Conservation (phyloP, 2,888 invertebrate species). For the Cerceris ruficornis region DNA sequence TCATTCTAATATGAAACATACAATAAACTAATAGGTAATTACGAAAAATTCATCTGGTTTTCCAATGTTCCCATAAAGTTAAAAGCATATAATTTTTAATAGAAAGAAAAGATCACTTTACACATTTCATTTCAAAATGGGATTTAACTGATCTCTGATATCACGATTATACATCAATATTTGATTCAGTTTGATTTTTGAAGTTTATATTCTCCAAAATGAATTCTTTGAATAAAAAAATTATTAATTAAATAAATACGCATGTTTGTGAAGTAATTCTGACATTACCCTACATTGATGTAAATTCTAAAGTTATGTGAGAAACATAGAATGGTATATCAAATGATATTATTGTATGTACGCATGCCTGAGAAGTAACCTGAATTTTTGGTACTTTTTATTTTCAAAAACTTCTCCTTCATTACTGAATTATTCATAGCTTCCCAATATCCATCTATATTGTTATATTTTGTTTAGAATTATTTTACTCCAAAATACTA, state of each 20-base stretch:
- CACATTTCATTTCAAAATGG: background rate
- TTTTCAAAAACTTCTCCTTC: slow-evolving; percentile 25
- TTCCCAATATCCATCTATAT: slow-evolving; percentile 26
- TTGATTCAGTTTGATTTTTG: background rate
- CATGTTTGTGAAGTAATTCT: slow-evolving; percentile 39
- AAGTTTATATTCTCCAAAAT: slow-evolving; percentile 24
- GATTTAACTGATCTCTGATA: background rate
- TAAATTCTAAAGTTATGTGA: slow-evolving; percentile 15
- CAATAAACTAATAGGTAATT: slow-evolving; percentile 13
- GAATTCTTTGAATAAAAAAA: slow-evolving; percentile 19
- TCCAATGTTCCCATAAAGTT: no score
- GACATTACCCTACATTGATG: slow-evolving; percentile 16
- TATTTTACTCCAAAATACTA: slow-evolving; percentile 46
- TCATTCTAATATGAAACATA: slow-evolving; percentile 29
- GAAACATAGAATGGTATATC: slow-evolving; percentile 35
- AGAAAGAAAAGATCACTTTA: background rate
- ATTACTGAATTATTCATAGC: slow-evolving; percentile 45
- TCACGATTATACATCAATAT: slow-evolving; percentile 5
- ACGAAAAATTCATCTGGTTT: background rate
- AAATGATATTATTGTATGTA: slow-evolving; percentile 55
- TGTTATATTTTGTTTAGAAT: slow-evolving; percentile 43
- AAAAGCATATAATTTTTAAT: background rate
- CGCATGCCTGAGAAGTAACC: slow-evolving; percentile 44
- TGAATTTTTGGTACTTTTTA: slow-evolving; percentile 45
- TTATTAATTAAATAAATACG: slow-evolving; percentile 12